Evolutionary conservation across 53 echinoderm and acorn worm species (phyloP), one percentile per base, ranked within the genome.

Genomic region (Antedon mediterranea): DNA sequence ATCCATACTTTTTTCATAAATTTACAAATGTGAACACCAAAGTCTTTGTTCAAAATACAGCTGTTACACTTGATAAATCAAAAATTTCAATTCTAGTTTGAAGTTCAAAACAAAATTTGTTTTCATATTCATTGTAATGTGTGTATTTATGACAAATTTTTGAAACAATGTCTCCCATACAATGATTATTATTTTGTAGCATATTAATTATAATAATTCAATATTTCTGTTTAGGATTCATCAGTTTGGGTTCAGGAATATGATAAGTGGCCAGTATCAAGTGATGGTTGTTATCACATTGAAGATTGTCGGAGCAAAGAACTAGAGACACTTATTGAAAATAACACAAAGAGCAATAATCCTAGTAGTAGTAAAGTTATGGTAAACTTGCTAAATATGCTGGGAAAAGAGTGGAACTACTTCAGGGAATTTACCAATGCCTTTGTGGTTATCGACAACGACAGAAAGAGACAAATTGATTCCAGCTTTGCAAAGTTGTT

Each of bases 251-350:
- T 81, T 30, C 72, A 77, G 0, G 33, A 81, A 11, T 77, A 43
- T 29, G 37, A 73, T 13, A 73, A 44, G 31, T 88, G 88, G 88
- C 70, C 80, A n/a, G 77, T 77, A 44, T 75, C 88, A 41, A 43
- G 44, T 20, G 74, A 81, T 71, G 84, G 88, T 7, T 73, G 80
- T 72, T 88, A 88, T 71, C 75, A 73, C 37, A 81, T 88, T 75
- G 74, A 74, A 42, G 88, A 88, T 75, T 43, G 28, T 26, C 74
- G 77, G 23, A 80, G 88, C 80, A 75, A 32, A 28, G 84, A 88
- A 73, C 73, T 88, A 34, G 80, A 84, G 23, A 77, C 71, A 33
- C 72, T 88, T 28, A 34, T 88, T 43, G 43, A 74, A 31, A 79
- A 78, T 11, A 72, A 78, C n/a, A 71, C 70, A 37, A 83, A 87